Percentiles rank a stretch among this genome's conserved stretches.
phyloP scores from a whole-genome alignment of 2,888 invertebrate genomes.

The Electrophaes corylata region DNA sequence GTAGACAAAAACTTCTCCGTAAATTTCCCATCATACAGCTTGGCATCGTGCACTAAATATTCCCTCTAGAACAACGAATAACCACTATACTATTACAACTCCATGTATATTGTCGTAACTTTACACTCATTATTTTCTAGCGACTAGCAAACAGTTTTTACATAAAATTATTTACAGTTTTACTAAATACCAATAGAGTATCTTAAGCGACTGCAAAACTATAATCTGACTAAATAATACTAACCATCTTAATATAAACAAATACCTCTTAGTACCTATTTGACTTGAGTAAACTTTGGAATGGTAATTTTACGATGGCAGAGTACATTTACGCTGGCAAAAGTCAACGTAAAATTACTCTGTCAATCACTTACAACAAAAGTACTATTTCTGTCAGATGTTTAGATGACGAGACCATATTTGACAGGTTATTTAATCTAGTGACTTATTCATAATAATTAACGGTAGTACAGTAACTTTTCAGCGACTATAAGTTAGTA shows the following conservation, averaged over 20 bases:
- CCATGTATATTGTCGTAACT: constrained; percentile 23
- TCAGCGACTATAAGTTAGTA: background rate
- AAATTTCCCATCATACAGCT: background rate
- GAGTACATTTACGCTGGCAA: background rate
- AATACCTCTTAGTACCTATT: constrained; percentile 6
- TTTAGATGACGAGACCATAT: background rate
- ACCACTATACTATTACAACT: background rate
- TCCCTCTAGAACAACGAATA: background rate
- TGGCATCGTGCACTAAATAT: background rate
- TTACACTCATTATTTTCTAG: constrained; percentile 19
- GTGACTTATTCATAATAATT: background rate
- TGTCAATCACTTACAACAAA: background rate
- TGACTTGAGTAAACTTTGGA: background rate
- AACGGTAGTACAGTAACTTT: background rate
- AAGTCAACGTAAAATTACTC: background rate
- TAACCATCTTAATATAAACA: constrained; percentile 22
- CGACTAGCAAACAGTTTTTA: constrained; percentile 25
- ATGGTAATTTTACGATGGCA: background rate
- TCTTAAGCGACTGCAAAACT: constrained; percentile 31
- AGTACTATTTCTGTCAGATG: background rate
- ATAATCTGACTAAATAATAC: constrained; percentile 30
- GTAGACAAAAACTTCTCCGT: background rate
- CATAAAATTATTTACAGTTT: constrained; percentile 28
- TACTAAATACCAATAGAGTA: constrained; percentile 21
- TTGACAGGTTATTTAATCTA: too few species aligned